Conservation (phyloP, 2,113 vertebrate species). For the Saguinus midas region DNA sequence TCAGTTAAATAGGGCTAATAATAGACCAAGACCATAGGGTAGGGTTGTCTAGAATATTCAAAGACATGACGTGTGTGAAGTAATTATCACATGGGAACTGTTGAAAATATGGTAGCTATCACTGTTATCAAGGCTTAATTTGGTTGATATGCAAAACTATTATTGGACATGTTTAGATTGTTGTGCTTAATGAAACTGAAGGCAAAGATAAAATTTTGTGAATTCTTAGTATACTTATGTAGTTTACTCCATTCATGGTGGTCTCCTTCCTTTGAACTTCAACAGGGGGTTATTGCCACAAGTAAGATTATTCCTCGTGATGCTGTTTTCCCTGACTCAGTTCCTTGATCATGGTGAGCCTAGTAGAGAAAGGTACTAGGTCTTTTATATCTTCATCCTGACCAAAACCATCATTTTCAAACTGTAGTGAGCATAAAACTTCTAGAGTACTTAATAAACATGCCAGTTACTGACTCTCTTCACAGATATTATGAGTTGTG, state of each 20-base stretch:
- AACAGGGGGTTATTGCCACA: not conserved
- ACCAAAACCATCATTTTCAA: not conserved
- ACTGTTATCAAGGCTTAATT: not conserved
- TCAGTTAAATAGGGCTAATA: not conserved
- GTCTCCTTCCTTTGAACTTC: not conserved
- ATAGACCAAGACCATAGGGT: not conserved
- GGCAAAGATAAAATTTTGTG: not conserved
- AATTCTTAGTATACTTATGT: not conserved
- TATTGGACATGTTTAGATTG: not conserved
- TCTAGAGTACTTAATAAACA: not conserved
- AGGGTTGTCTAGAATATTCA: not conserved
- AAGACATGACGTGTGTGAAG: not conserved
- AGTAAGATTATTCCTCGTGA: not conserved
- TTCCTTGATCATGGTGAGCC: not conserved
- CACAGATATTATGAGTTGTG: not conserved
- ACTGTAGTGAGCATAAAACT: not conserved
- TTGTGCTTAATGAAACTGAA: not conserved
- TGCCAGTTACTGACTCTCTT: not conserved
- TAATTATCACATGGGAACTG: not conserved
- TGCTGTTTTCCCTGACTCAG: not conserved
- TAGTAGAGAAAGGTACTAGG: not conserved
- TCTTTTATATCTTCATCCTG: not conserved
- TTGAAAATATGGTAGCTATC: not conserved
- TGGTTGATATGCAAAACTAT: not conserved
- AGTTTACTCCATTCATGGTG: not conserved